Evolutionary conservation across 1,140 invertebrate genomes (phyloP).

Genomic region (Diorhabda carinulata): DNA sequence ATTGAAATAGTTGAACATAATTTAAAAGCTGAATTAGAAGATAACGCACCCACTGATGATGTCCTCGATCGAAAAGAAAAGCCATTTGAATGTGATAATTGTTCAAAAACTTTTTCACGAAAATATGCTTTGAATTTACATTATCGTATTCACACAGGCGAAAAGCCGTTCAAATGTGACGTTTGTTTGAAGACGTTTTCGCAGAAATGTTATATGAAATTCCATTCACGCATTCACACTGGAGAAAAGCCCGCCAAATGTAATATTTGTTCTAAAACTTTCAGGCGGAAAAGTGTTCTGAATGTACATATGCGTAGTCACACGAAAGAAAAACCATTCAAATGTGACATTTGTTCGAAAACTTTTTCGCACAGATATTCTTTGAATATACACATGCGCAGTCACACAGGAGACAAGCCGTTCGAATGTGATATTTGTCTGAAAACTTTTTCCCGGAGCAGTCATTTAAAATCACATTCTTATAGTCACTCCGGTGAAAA

Average conservation of each 20-base stretch:
- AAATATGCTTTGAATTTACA: background rate
- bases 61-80: background rate
- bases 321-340: background rate
- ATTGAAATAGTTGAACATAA: background rate
- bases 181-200: background rate
- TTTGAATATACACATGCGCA: conserved; percentile 15
- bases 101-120: background rate
- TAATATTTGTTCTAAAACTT: background rate
- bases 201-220: background rate
- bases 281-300: background rate
- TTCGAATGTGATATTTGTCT: background rate
- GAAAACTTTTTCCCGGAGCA: background rate
- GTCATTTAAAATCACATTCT: background rate
- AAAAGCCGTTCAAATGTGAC: background rate
- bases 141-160: background rate
- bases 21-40: background rate
- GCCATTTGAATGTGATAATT: background rate
- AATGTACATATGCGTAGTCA: background rate
- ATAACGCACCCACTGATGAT: too few species aligned
- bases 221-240: background rate
- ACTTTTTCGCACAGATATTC: background rate
- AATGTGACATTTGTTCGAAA: background rate
- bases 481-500: background rate
- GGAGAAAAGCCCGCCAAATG: background rate
- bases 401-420: background rate